Conservation (phyloP, 2,888 invertebrate species). For the Andrena fulva region DNA sequence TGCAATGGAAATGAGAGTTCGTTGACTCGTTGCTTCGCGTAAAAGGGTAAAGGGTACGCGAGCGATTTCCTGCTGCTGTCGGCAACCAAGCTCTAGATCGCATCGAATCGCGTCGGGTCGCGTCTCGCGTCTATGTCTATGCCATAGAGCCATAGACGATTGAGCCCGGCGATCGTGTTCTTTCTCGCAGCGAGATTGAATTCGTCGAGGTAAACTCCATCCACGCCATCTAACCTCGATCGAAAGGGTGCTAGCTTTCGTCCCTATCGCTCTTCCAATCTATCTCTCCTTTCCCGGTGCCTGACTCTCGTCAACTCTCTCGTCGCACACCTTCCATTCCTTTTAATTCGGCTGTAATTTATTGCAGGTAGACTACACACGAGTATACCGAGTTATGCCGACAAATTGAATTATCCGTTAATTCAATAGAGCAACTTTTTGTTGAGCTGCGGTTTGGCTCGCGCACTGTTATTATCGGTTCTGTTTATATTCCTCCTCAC, state of each 20-base stretch:
- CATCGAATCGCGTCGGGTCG: constrained; percentile 20
- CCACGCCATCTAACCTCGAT: constrained; percentile 35
- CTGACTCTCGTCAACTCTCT: not conserved
- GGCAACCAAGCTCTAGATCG: constrained; percentile 48
- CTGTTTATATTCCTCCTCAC: too few species aligned
- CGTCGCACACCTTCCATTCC: not conserved
- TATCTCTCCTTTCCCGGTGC: not conserved
- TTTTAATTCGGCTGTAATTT: not conserved
- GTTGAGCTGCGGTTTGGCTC: too few species aligned
- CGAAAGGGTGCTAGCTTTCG: constrained; percentile 26
- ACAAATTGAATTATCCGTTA: too few species aligned
- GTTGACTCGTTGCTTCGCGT: constrained; percentile 18
- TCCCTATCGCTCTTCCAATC: not conserved
- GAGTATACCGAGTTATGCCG: too few species aligned
- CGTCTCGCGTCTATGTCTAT: constrained; percentile 26
- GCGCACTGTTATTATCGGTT: too few species aligned
- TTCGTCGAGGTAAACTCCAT: constrained; percentile 64
- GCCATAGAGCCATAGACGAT: constrained; percentile 54
- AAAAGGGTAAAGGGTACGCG: constrained; percentile 30
- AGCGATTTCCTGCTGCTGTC: constrained; percentile 52
- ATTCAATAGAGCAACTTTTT: too few species aligned
- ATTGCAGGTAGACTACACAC: not conserved
- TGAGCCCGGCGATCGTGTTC: constrained; percentile 60
- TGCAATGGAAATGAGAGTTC: too few species aligned
- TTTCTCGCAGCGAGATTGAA: constrained; percentile 70